phyloP scores from a whole-genome alignment of 2,888 invertebrate species.

The Orchesella flavescens region DNA sequence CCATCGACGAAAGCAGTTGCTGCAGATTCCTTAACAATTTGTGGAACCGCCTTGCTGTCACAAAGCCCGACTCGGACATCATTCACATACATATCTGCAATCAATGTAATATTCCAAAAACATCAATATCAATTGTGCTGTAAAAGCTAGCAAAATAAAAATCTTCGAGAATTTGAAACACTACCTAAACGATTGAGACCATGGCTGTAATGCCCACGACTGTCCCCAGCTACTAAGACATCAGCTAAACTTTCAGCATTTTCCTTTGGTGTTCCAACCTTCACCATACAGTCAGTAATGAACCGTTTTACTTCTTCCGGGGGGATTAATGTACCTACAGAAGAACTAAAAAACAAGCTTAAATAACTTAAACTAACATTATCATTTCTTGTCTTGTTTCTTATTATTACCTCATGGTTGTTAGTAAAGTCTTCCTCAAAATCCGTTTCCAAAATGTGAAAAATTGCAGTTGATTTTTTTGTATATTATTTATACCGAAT shows the following conservation, averaged over 20 bases:
- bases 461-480: too few relatives aligned
- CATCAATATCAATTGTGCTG: too few relatives aligned
- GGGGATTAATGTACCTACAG: slow-evolving; percentile 73
- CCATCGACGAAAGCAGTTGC: slow-evolving; percentile 78
- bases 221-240: slow-evolving; percentile 84
- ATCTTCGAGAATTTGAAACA: too few relatives aligned
- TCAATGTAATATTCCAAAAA: too few relatives aligned
- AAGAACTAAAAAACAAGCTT: neutral
- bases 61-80: slow-evolving; percentile 82
- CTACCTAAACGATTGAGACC: slow-evolving; percentile 89
- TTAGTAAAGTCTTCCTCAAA: too few relatives aligned
- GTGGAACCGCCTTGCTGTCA: slow-evolving; percentile 79
- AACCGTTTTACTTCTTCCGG: slow-evolving; percentile 79
- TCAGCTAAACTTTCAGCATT: slow-evolving; percentile 82
- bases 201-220: slow-evolving; percentile 89
- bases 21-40: slow-evolving; percentile 80
- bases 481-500: too few relatives aligned
- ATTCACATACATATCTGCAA: slow-evolving; percentile 85
- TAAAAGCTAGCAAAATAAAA: too few relatives aligned
- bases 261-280: slow-evolving; percentile 78
- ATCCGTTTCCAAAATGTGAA: too few relatives aligned
- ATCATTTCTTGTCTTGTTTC: too few relatives aligned
- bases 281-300: slow-evolving; percentile 80
- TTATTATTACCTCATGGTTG: too few relatives aligned
- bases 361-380: neutral